Evolutionary conservation across 1,140 invertebrate species (phyloP).

Genomic region (Thaumatotibia leucotreta): DNA sequence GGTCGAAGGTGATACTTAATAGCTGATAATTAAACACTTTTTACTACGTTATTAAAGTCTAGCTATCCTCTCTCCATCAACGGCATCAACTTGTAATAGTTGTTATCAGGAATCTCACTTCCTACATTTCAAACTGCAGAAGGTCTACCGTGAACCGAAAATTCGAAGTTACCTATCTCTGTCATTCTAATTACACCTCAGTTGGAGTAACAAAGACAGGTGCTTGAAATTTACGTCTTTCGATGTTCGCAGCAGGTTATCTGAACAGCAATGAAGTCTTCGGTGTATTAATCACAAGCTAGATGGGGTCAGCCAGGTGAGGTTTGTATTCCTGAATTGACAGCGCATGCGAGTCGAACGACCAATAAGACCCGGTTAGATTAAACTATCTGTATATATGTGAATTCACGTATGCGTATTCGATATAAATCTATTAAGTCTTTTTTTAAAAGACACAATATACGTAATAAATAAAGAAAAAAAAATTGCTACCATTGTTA

Average conservation of each 20-base stretch:
- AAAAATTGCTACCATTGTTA: too few species aligned
- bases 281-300: background rate
- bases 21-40: background rate
- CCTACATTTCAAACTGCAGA: background rate
- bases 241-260: background rate
- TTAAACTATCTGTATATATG: too few species aligned
- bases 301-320: conserved; percentile 2
- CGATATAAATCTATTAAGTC: too few species aligned
- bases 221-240: too few species aligned
- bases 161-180: too few species aligned
- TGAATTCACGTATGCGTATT: too few species aligned
- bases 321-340: background rate
- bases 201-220: too few species aligned
- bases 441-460: too few species aligned
- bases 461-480: too few species aligned
- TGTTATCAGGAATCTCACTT: background rate
- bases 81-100: background rate
- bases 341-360: background rate
- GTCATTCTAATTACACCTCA: too few species aligned
- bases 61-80: background rate
- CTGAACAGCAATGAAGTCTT: conserved; percentile 1
- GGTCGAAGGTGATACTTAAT: background rate
- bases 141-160: too few species aligned
- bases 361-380: too few species aligned
- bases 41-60: background rate